Conservation (phyloP, 2,797 vertebrate genomes). For the Fringilla coelebs region DNA sequence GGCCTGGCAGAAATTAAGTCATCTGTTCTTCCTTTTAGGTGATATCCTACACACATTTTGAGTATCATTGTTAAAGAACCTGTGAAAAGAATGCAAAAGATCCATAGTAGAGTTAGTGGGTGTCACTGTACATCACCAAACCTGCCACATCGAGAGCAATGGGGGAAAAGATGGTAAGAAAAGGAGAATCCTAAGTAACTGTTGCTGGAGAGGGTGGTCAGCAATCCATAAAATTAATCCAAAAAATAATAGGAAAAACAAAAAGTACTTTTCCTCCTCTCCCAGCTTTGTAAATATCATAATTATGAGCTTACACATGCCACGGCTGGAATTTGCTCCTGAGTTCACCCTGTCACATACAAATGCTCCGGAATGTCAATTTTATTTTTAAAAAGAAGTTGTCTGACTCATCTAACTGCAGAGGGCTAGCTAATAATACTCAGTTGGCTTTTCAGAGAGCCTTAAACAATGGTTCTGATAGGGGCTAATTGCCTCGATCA, state of each 20-base stretch:
- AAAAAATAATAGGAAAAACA: neutral
- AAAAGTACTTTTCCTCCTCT: neutral
- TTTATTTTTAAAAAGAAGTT: constrained; percentile 4
- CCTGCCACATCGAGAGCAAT: neutral
- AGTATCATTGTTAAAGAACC: neutral
- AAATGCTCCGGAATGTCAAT: neutral
- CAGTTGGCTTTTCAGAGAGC: constrained; percentile 3
- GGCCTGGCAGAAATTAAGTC: neutral
- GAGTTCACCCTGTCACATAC: neutral
- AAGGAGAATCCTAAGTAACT: neutral
- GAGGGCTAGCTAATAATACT: constrained; percentile 14
- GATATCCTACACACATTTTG: neutral
- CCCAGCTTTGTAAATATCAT: neutral
- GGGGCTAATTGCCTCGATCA: constrained; percentile 43
- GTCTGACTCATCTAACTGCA: constrained; percentile 13
- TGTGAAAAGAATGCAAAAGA: neutral
- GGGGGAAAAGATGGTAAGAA: neutral
- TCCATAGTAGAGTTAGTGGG: neutral
- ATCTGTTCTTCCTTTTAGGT: neutral
- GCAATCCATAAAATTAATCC: neutral
- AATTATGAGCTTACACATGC: neutral
- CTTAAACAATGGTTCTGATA: constrained; percentile 32
- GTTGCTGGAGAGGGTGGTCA: neutral
- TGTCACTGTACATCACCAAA: neutral
- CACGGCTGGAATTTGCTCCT: neutral